These are phyloP conservation scores for Tryphoninae sp. DNA, from an alignment of 2,888 invertebrate species.

Conservation along the genomic window DNA sequence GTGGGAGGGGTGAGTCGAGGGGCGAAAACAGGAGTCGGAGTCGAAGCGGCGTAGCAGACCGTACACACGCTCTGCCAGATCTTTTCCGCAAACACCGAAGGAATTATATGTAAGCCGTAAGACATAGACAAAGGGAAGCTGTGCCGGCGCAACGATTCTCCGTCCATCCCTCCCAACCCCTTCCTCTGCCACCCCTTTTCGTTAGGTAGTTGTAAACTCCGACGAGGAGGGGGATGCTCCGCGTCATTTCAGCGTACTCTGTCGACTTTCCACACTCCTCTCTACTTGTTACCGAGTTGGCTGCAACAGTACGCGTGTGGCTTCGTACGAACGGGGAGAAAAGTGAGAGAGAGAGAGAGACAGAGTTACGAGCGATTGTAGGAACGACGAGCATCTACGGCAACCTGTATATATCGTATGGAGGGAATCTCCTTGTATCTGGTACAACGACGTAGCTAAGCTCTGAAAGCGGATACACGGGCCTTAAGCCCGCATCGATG, in stretches of 20 bases:
- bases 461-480: slow-evolving; percentile 75
- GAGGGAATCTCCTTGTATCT: slow-evolving; percentile 25
- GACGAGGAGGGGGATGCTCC: slow-evolving; percentile 42
- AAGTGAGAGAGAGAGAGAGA: slow-evolving; percentile 17
- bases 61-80: slow-evolving; percentile 65
- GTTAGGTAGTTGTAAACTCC: slow-evolving; percentile 37
- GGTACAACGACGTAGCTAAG: slow-evolving; percentile 71
- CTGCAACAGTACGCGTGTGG: background rate
- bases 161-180: slow-evolving; percentile 4
- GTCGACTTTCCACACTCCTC: slow-evolving; percentile 19
- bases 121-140: slow-evolving; percentile 80
- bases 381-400: slow-evolving; percentile 12
- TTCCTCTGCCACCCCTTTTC: slow-evolving; percentile 3
- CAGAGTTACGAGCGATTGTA: slow-evolving; percentile 54
- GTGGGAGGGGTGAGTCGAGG: slow-evolving; percentile 25
- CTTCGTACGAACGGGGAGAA: background rate
- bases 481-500: slow-evolving; percentile 78
- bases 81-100: slow-evolving; percentile 84
- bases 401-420: slow-evolving; percentile 18
- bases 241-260: slow-evolving; percentile 20
- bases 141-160: slow-evolving; percentile 51
- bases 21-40: slow-evolving; percentile 18
- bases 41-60: slow-evolving; percentile 55
- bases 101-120: slow-evolving; percentile 86
- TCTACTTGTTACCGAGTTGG: background rate